A percentile compares a stretch with the other conserved stretches of the same genome.
phyloP scores from a whole-genome alignment of 2,888 invertebrate species.

The Heteropelma amictum region DNA sequence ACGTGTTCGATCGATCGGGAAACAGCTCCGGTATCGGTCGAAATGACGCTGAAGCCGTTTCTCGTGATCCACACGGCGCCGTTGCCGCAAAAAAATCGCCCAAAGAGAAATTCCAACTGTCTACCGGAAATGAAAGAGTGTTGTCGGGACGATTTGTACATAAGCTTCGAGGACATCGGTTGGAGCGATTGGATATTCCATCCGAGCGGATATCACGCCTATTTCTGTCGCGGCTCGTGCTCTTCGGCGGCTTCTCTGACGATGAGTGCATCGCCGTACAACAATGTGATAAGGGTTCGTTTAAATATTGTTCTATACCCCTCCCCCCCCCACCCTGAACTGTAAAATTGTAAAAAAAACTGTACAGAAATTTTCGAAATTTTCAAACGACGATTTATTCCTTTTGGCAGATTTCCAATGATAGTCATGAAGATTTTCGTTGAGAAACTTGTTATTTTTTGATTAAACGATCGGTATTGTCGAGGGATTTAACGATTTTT shows the following conservation, averaged over 20 bases:
- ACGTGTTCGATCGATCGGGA: conserved; percentile 84
- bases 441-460: too few species aligned
- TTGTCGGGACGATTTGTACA: conserved; percentile 89
- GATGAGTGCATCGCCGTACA: conserved; percentile 83
- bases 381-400: too few species aligned
- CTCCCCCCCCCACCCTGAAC: background rate
- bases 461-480: too few species aligned
- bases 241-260: conserved; percentile 86
- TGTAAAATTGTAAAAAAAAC: background rate
- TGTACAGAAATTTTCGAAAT: background rate
- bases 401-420: too few species aligned
- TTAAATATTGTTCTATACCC: background rate
- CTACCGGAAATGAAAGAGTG: conserved; percentile 86
- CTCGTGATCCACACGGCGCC: conserved; percentile 89
- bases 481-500: background rate
- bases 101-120: conserved; percentile 85
- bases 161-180: conserved; percentile 90
- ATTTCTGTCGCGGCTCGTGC: conserved; percentile 92
- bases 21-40: conserved; percentile 84
- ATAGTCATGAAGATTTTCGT: too few species aligned
- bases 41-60: conserved; percentile 86
- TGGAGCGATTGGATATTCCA: conserved; percentile 94
- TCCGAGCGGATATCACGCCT: conserved; percentile 91
- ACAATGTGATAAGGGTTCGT: conserved; percentile 87
- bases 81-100: conserved; percentile 82